Percentiles rank a stretch among this genome's conserved stretches.
These are phyloP conservation scores for Chionodraco myersi DNA, from an alignment of 2,113 vertebrate genomes.

Conservation along the genomic window DNA sequence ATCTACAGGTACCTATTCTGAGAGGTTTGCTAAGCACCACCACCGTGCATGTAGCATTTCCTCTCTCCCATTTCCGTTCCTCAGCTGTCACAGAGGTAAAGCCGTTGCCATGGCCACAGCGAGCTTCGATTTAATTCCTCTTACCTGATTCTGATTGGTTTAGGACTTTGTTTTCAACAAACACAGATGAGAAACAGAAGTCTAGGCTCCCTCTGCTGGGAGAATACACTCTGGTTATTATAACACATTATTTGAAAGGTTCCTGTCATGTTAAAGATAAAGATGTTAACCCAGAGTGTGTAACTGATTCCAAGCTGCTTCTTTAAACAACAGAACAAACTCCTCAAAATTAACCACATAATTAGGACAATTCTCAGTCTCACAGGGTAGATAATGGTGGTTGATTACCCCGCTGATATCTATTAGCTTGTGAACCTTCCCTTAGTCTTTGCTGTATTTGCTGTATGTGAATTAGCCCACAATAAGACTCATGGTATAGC, in stretches of 20 bases:
- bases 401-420: slow-evolving; percentile 25
- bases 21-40: slow-evolving; percentile 34
- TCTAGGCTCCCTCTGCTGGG: slow-evolving; percentile 67
- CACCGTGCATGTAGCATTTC: slow-evolving; percentile 48
- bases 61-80: slow-evolving; percentile 62
- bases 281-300: neutral
- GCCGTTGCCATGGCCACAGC: slow-evolving; percentile 80
- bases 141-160: slow-evolving; percentile 68
- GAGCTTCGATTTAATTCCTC: slow-evolving; percentile 74
- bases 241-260: neutral
- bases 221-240: slow-evolving; percentile 13
- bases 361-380: neutral
- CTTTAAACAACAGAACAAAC: neutral
- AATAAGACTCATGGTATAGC: neutral
- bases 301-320: neutral
- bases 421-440: slow-evolving; percentile 28
- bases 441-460: neutral
- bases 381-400: slow-evolving; percentile 2
- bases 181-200: slow-evolving; percentile 17
- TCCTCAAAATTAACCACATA: neutral
- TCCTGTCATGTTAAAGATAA: no score
- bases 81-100: slow-evolving; percentile 79
- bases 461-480: neutral
- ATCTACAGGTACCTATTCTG: slow-evolving; percentile 23
- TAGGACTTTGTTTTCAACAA: slow-evolving; percentile 29